Base-by-base conservation (phyloP, 2,113 vertebrate genomes). In the Aptenodytes patagonicus region DNA sequence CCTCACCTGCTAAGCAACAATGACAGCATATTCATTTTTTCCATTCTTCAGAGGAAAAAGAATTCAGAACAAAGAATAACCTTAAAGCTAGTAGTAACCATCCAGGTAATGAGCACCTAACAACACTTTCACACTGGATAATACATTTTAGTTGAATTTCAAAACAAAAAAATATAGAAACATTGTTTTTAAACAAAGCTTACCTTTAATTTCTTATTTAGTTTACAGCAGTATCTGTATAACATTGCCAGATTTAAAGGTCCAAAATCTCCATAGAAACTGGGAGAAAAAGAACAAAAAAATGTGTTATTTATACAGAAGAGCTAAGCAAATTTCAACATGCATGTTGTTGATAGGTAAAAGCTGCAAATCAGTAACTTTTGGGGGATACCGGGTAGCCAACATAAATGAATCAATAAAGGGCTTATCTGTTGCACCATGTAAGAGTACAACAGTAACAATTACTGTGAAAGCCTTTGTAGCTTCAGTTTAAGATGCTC, bases 181-280 rank as follows among this genome's bases (percentile, higher is more conserved):
- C 3, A n/a, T 1, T 40, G 10, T 44, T 84, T 65, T 84, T 70
- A 73, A 87, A 65, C 3, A 28, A 90, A 92, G 96, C 99, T 99
- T 98, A 99, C 99, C 98, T 99, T 99, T 42, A 99, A 98, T 88
- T 99, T 99, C 98, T 99, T 99, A 98, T 99, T 99, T 90, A 99
- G 98, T 97, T 99, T 99, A 98, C 99, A 99, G 98, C 99, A 99
- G 98, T 99, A 99, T 97, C 99, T 98, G 97, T 99, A 99, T 92
- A 99, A 96, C 98, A 99, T 98, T 80, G 99, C 99, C 98, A 99
- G 97, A 97, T 99, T 99, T 93, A 99, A 98, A 68, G 99, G 99
- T 64, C 99, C 99, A 91, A 99, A 99, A 98, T 99, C 99, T 96
- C 99, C 99, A 95, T 99, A 99, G 98, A 99, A 99, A 98, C 99